Percentiles rank a stretch among this genome's conserved stretches.
These are phyloP conservation scores for Drosophila paulistorum DNA, from an alignment of 1,140 invertebrate species.

Conservation along the genomic window DNA sequence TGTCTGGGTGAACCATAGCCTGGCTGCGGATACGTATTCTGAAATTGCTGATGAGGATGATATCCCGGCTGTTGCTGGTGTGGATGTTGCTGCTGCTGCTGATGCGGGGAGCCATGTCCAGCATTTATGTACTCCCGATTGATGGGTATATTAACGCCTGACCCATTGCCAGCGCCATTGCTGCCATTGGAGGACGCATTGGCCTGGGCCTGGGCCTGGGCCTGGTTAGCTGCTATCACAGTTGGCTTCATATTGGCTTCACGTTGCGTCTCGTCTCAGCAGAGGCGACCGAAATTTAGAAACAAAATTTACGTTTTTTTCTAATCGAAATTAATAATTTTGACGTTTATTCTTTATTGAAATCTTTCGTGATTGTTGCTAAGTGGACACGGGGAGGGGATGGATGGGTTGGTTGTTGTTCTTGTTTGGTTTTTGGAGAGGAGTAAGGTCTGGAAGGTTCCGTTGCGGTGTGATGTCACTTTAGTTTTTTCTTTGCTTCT, in stretches of 20 bases:
- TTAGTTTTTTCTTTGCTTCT: slow-evolving; percentile 43
- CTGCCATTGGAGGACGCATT: slow-evolving; percentile 29
- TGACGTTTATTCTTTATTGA: slow-evolving; percentile 28
- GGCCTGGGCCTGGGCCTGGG: slow-evolving; percentile 41
- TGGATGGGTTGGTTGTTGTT: neutral
- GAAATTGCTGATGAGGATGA: slow-evolving; percentile 22
- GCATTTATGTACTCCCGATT: slow-evolving; percentile 62
- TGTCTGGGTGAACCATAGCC: slow-evolving; percentile 65
- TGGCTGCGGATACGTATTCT: slow-evolving; percentile 23
- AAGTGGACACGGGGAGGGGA: neutral
- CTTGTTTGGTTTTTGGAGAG: slow-evolving; percentile 2
- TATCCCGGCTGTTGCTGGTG: slow-evolving; percentile 38
- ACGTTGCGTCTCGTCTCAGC: slow-evolving; percentile 23
- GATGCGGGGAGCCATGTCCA: slow-evolving; percentile 39
- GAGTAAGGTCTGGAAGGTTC: slow-evolving; percentile 13
- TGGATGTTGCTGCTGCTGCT: slow-evolving; percentile 27
- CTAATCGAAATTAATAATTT: slow-evolving; percentile 44
- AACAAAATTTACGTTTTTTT: slow-evolving; percentile 39
- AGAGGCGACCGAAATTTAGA: slow-evolving; percentile 6
- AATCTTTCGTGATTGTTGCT: slow-evolving; percentile 16
- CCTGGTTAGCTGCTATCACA: slow-evolving; percentile 73
- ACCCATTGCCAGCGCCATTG: slow-evolving; percentile 17
- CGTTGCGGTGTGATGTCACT: slow-evolving; percentile 71
- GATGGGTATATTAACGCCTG: slow-evolving; percentile 72
- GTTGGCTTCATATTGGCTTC: slow-evolving; percentile 67